Percentiles rank a stretch among this genome's conserved stretches.
phyloP scores from a whole-genome alignment of 2,888 invertebrate genomes.

The Philopedon plagiatum region DNA sequence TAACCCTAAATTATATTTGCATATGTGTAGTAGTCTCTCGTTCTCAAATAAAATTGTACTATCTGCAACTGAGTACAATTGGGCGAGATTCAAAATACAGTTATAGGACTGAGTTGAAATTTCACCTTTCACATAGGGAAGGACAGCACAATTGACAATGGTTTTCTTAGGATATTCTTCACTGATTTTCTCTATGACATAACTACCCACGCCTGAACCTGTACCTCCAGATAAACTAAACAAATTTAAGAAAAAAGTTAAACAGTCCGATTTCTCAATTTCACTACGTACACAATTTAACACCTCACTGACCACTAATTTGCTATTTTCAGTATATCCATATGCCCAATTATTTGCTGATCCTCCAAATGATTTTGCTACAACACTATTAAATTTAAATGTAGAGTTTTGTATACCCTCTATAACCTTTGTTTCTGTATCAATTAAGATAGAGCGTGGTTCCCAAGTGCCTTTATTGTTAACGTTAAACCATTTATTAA shows the following conservation, averaged over 20 bases:
- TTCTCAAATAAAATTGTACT: constrained; percentile 69
- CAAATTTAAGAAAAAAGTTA: constrained; percentile 68
- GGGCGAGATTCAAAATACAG: constrained; percentile 68
- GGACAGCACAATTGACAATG: constrained; percentile 66
- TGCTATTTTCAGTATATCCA: constrained; percentile 69
- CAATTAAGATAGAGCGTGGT: constrained; percentile 69
- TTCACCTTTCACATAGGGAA: constrained; percentile 71
- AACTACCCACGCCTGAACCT: constrained; percentile 72
- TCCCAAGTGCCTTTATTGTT: constrained; percentile 62
- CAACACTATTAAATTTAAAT: constrained; percentile 67
- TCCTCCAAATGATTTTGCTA: constrained; percentile 68
- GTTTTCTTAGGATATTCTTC: constrained; percentile 69
- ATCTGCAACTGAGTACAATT: constrained; percentile 68
- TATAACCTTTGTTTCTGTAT: constrained; percentile 70
- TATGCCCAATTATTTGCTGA: constrained; percentile 73
- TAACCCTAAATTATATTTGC: constrained; percentile 59
- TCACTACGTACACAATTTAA: constrained; percentile 67
- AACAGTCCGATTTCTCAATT: constrained; percentile 67
- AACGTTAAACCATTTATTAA: constrained; percentile 69
- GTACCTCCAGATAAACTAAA: constrained; percentile 72
- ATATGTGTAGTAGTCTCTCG: constrained; percentile 68
- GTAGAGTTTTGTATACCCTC: constrained; percentile 51
- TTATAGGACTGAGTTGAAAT: constrained; percentile 72
- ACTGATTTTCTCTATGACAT: constrained; percentile 66
- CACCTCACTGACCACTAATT: constrained; percentile 63